phyloP scores from a whole-genome alignment of 2,797 vertebrate species.

The Gallirallus australis region DNA sequence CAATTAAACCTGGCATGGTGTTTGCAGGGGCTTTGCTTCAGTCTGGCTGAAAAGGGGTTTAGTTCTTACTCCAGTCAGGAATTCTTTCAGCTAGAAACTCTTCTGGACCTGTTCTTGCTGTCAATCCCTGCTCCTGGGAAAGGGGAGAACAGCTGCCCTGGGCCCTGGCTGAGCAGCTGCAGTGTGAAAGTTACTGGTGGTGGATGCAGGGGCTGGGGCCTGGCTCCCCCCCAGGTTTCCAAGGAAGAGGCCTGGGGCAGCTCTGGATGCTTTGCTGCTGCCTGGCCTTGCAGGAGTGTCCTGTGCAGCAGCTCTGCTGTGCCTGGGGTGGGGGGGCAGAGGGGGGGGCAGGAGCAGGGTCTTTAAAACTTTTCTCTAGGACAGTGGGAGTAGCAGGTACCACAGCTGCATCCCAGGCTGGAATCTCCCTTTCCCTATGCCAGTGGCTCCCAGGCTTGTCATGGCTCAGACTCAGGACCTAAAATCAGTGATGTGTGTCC shows the following conservation, averaged over 20 bases:
- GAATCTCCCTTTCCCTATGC: accelerated
- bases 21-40: not conserved
- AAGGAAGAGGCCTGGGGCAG: too few relatives aligned
- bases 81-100: not conserved
- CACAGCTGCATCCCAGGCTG: accelerated
- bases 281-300: not conserved
- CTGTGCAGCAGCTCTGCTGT: too few relatives aligned
- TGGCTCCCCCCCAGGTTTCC: too few relatives aligned
- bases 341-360: too few relatives aligned
- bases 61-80: accelerated
- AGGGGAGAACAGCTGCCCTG: too few relatives aligned
- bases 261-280: accelerated
- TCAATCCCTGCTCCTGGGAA: not conserved
- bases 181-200: too few relatives aligned
- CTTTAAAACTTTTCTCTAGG: not conserved
- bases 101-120: accelerated
- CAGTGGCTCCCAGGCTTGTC: accelerated
- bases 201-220: too few relatives aligned
- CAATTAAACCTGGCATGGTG: slow-evolving; percentile 17
- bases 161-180: too few relatives aligned
- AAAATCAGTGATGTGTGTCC: accelerated
- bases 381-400: not conserved
- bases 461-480: not conserved
- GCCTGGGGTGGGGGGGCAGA: too few relatives aligned
- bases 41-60: not conserved